These are phyloP conservation scores for Rhamphomyia laevipes DNA, from an alignment of 2,888 invertebrate genomes.

Conservation along the genomic window DNA sequence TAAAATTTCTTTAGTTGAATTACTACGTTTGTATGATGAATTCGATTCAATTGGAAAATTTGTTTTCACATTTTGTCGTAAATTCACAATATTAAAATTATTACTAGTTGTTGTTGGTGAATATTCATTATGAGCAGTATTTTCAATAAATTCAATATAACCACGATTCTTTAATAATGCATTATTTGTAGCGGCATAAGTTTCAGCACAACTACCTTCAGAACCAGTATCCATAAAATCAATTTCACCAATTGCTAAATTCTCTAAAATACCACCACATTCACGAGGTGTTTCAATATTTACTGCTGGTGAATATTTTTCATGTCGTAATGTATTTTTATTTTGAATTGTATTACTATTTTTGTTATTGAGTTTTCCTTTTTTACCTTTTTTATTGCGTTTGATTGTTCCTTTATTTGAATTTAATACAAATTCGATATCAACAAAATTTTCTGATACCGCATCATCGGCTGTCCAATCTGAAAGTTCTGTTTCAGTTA, in stretches of 20 bases:
- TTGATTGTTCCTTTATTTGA: slow-evolving; percentile 39
- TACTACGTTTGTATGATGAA: slow-evolving; percentile 11
- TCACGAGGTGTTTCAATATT: slow-evolving; percentile 27
- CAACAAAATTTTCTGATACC: slow-evolving; percentile 62
- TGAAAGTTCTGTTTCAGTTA: slow-evolving; percentile 79
- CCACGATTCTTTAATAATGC: slow-evolving; percentile 48
- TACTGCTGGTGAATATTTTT: slow-evolving; percentile 34
- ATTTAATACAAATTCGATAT: slow-evolving; percentile 48
- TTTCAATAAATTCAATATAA: slow-evolving; percentile 52
- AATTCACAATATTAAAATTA: neutral
- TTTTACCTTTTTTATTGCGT: slow-evolving; percentile 29
- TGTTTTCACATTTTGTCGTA: neutral
- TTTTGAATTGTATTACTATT: slow-evolving; percentile 8
- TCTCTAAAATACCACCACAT: slow-evolving; percentile 35
- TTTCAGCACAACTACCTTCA: slow-evolving; percentile 61
- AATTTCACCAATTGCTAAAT: slow-evolving; percentile 59
- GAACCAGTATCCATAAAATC: slow-evolving; percentile 82
- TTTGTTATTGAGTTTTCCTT: slow-evolving; percentile 34
- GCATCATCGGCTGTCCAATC: slow-evolving; percentile 79
- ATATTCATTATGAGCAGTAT: slow-evolving; percentile 1
- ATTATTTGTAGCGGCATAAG: slow-evolving; percentile 44
- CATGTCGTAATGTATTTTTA: neutral
- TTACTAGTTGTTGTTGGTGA: neutral
- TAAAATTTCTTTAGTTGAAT: slow-evolving; percentile 36
- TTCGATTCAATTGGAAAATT: neutral